These are phyloP conservation scores for Pseudomugil tenellus DNA, from an alignment of 2,797 vertebrate species.

Conservation along the genomic window DNA sequence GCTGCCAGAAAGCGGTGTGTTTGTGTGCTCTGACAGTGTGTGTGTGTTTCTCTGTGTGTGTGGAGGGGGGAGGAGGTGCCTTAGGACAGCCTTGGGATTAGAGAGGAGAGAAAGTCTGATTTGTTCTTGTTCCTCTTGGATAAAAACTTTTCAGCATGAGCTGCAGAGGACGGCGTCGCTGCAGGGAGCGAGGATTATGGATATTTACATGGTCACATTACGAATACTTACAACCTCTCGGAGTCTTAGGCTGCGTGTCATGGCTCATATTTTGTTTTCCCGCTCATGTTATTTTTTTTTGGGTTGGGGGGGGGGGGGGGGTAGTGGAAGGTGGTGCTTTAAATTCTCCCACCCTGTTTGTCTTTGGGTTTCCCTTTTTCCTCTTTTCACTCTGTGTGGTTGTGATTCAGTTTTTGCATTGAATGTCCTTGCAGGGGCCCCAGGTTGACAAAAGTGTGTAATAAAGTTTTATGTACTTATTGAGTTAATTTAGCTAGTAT, in stretches of 20 bases:
- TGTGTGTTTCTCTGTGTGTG: not conserved
- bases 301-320: not conserved
- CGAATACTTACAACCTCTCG: not conserved
- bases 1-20: constrained; percentile 28
- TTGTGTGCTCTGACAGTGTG: not conserved
- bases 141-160: constrained; percentile 40
- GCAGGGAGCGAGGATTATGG: constrained; percentile 24
- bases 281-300: not conserved
- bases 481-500: not conserved
- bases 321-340: not conserved
- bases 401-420: not conserved
- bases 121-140: constrained; percentile 46
- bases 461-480: not conserved
- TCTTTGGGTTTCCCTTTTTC: not conserved
- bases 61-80: too few species aligned
- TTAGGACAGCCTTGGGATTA: constrained; percentile 55
- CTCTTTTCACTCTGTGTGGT: not conserved
- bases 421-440: not conserved
- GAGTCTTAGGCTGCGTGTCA: not conserved
- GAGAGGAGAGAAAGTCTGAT: constrained; percentile 35
- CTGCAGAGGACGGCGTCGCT: constrained; percentile 11
- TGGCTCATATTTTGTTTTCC: not conserved
- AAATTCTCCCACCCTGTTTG: constrained; percentile 1
- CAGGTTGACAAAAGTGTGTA: not conserved
- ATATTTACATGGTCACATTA: constrained; percentile 18